Conservation (phyloP, 2,113 vertebrate genomes). For the Hippocampus barbouri region DNA sequence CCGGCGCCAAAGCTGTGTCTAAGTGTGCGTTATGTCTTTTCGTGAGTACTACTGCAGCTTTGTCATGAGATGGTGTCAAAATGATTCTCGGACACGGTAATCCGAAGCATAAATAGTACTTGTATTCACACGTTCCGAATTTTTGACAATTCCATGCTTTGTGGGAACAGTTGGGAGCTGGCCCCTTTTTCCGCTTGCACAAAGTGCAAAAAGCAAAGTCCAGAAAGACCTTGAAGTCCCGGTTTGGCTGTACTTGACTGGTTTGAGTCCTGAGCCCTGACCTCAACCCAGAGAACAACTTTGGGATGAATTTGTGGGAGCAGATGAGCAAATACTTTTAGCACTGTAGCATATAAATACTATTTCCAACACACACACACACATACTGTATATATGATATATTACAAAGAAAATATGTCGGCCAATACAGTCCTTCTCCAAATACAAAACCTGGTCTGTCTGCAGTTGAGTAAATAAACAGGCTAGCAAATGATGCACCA, state of each 20-base stretch:
- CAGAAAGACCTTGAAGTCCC: no score
- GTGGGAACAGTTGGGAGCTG: background rate
- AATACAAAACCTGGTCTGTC: background rate
- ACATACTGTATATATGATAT: no score
- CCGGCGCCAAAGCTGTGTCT: constrained; percentile 35
- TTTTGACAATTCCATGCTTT: background rate
- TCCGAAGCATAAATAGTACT: background rate
- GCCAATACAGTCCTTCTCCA: background rate
- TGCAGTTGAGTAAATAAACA: background rate
- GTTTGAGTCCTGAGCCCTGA: no score
- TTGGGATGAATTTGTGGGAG: no score
- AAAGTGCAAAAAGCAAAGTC: no score
- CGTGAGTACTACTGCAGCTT: constrained; percentile 7
- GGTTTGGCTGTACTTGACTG: no score
- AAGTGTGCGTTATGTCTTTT: constrained; percentile 18
- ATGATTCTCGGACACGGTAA: background rate
- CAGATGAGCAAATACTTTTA: no score
- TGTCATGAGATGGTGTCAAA: constrained; percentile 24
- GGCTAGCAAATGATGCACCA: background rate
- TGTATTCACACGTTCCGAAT: background rate
- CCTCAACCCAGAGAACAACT: no score
- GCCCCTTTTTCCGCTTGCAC: no score
- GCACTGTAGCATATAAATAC: no score
- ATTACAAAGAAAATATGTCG: background rate
- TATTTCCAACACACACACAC: no score